Base-by-base conservation (phyloP, 2,797 vertebrate species). In the Gobio occitaniae region DNA sequence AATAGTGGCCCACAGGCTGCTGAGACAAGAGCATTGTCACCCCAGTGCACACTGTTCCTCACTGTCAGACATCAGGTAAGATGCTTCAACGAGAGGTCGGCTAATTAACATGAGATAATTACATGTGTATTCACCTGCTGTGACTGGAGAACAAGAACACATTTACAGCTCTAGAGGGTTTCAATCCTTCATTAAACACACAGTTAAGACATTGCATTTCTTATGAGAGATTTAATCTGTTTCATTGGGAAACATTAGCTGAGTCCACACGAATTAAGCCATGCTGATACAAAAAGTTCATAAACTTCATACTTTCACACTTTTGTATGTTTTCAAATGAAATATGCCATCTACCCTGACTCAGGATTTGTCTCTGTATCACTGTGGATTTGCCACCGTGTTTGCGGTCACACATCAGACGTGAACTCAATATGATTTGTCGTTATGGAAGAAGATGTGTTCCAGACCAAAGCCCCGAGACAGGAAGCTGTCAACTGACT, bases 151-250 rank as follows among this genome's bases (percentile, higher is more conserved):
- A 75, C 19, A 1, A 32, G 25, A 83, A 54, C 65, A 70, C 65
- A 63, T 78, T 61, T 50, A 83, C 81, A 74, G 44, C 44, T 21
- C n/a, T n/a, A n/a, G 16, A 38, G 80, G 63, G 6, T 8, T 61
- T 13, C 83, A 83, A 88, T 85, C 76, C 79, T 70, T 52, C 16
- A 85, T 89, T 86, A 87, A 86, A 81, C 74, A 76, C 32, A 47
- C 79, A 74, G 52, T 78, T 84, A 85, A 86, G 56, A 56, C 52
- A 87, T 84, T 86, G n/a, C 10, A n/a, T 52, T 80, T 83, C 75
- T 82, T 76, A 61, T 54, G 66, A 78, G 44, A 82, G 75, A 29
- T 66, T 44, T 12, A 65, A 32, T 66, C n/a, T 21, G 44, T 48
- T 79, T 79, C 38, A 61, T 13, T 32, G 9, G 63, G n/a, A 65